A percentile compares a stretch with the other conserved stretches of the same genome.
These are phyloP conservation scores for Pseudochromis fuscus DNA, from an alignment of 2,797 vertebrate genomes.

Conservation along the genomic window DNA sequence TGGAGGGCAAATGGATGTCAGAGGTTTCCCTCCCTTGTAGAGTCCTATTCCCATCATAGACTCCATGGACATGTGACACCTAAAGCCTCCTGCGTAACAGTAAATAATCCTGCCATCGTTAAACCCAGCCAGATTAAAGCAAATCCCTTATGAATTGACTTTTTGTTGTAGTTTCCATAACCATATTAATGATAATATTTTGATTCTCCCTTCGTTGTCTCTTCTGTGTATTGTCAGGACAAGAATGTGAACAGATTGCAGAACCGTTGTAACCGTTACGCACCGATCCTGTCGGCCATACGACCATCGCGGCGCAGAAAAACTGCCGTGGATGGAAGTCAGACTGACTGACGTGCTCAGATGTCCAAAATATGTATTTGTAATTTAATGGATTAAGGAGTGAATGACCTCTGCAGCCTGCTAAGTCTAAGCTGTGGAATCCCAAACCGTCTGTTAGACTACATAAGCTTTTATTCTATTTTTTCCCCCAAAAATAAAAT, in stretches of 20 bases:
- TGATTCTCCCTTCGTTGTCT: slow-evolving; percentile 45
- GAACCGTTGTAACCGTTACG: background rate
- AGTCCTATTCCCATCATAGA: slow-evolving; percentile 60
- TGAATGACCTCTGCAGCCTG: slow-evolving; percentile 66
- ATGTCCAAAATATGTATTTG: slow-evolving; percentile 62
- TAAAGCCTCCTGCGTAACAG: slow-evolving; percentile 79
- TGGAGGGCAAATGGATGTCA: slow-evolving; percentile 70
- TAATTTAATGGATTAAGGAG: slow-evolving; percentile 70
- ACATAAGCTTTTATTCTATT: slow-evolving; percentile 66
- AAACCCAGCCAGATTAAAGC: slow-evolving; percentile 82
- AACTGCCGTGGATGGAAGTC: background rate
- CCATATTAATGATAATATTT: slow-evolving; percentile 77
- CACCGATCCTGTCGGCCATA: too few species aligned
- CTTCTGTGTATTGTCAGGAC: slow-evolving; percentile 29
- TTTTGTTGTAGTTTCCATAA: slow-evolving; percentile 82
- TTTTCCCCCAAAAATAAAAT: slow-evolving; percentile 46
- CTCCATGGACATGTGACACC: slow-evolving; percentile 79
- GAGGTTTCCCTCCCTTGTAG: slow-evolving; percentile 61
- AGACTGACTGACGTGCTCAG: slow-evolving; percentile 1
- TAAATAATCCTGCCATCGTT: slow-evolving; percentile 83
- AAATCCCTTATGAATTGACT: slow-evolving; percentile 79
- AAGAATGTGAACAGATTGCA: slow-evolving; percentile 46
- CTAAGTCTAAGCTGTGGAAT: slow-evolving; percentile 72
- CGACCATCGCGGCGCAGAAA: background rate
- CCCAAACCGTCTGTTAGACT: slow-evolving; percentile 72